A percentile compares a stretch with the other conserved stretches of the same genome.
Evolutionary conservation across 2,113 vertebrate genomes (phyloP).

Genomic region (Nothocercus nigrocapillus): DNA sequence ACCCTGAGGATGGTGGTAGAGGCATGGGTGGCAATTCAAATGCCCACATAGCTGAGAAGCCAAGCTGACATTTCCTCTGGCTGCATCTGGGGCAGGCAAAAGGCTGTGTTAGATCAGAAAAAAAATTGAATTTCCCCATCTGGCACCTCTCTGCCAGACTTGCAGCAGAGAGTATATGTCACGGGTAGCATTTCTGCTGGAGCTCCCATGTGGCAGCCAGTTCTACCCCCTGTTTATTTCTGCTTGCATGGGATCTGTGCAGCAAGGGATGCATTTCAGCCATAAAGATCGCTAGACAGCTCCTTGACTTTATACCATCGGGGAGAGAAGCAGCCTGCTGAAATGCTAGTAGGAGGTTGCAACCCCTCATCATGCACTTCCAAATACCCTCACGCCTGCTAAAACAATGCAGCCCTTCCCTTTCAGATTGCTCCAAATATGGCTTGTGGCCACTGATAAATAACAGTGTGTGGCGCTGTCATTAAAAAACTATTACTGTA

Average conservation of each 20-base stretch:
- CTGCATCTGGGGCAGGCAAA: neutral
- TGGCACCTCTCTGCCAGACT: neutral
- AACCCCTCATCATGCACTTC: conserved; percentile 6
- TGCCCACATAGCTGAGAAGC: neutral
- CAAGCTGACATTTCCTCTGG: neutral
- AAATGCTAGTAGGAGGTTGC: conserved; percentile 19
- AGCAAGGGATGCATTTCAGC: conserved; percentile 52
- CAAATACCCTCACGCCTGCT: neutral
- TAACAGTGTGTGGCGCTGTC: neutral
- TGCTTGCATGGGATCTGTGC: neutral
- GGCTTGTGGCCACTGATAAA: neutral
- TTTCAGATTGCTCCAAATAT: accelerated
- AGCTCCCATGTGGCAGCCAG: neutral
- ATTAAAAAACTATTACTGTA: conserved; percentile 69
- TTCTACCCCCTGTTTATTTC: neutral
- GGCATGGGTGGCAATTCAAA: accelerated
- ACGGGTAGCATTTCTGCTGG: neutral
- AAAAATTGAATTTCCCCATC: accelerated
- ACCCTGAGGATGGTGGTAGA: neutral
- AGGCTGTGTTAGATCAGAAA: accelerated
- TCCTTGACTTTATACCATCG: conserved; percentile 30
- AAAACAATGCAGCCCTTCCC: conserved; percentile 32
- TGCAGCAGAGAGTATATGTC: neutral
- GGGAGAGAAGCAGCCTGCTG: conserved; percentile 44
- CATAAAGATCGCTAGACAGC: conserved; percentile 53